Evolutionary conservation across 2,888 invertebrate genomes (phyloP).

Genomic region (Ophion costatus): DNA sequence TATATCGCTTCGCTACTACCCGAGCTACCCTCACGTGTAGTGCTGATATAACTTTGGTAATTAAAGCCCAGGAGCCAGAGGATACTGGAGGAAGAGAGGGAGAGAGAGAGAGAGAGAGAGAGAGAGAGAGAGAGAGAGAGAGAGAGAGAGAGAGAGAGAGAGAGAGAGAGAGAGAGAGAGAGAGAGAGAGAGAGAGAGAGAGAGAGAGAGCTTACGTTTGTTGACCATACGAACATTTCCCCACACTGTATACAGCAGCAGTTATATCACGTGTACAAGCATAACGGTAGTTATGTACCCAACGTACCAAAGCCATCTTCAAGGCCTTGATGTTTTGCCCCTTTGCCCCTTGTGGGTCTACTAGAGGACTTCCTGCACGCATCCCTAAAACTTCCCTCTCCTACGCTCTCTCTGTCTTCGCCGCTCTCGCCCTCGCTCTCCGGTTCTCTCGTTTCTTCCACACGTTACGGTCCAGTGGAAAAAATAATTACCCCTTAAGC

Average conservation of each 20-base stretch:
- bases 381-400: slow-evolving; percentile 38
- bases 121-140: slow-evolving; percentile 13
- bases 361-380: slow-evolving; percentile 29
- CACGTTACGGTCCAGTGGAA: slow-evolving; percentile 62
- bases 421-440: neutral
- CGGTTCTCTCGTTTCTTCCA: slow-evolving; percentile 32
- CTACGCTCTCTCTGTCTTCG: neutral
- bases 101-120: slow-evolving; percentile 1
- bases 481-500: slow-evolving; percentile 65
- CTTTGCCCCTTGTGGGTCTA: slow-evolving; percentile 44
- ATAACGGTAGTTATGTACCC: neutral
- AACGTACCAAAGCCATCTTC: slow-evolving; percentile 37
- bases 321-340: slow-evolving; percentile 32
- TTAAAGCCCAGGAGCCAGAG: slow-evolving; percentile 11
- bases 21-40: slow-evolving; percentile 9
- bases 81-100: slow-evolving; percentile 2
- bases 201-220: slow-evolving; percentile 8
- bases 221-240: slow-evolving; percentile 2
- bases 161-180: slow-evolving; percentile 3
- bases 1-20: slow-evolving; percentile 3
- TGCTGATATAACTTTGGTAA: slow-evolving; percentile 24
- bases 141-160: slow-evolving; percentile 14
- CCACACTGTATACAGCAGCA: slow-evolving; percentile 5
- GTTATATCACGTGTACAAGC: slow-evolving; percentile 1
- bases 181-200: slow-evolving; percentile 12